phyloP scores from a whole-genome alignment of 64 coral and sea anemone genomes.

The Porites australiensis region DNA sequence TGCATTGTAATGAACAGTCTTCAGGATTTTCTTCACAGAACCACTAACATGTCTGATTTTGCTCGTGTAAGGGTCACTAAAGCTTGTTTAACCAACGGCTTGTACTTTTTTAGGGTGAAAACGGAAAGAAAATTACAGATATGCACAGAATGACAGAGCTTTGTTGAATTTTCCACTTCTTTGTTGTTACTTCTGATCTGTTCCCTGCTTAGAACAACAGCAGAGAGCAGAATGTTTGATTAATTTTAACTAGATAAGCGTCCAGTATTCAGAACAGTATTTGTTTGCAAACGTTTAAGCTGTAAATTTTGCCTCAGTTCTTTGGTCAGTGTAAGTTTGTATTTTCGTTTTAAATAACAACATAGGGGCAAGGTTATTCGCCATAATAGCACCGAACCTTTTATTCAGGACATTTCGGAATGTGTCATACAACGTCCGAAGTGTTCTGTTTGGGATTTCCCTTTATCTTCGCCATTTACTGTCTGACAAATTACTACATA shows the following conservation, averaged over 20 bases:
- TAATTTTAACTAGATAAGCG: not conserved
- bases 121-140: not conserved
- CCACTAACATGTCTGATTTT: too few species aligned
- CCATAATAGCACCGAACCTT: not conserved
- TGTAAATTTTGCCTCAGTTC: not conserved
- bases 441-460: not conserved
- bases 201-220: not conserved
- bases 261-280: not conserved
- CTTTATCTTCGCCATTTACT: not conserved
- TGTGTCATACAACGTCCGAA: not conserved
- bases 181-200: not conserved
- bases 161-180: not conserved
- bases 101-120: not conserved
- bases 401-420: not conserved
- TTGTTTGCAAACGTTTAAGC: not conserved
- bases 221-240: not conserved
- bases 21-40: too few species aligned
- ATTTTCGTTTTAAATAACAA: slow-evolving; percentile 1
- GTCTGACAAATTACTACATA: not conserved
- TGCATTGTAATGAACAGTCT: too few species aligned
- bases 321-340: not conserved
- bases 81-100: not conserved
- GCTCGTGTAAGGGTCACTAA: not conserved
- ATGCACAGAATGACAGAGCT: not conserved
- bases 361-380: not conserved